Evolutionary conservation across 2,113 vertebrate genomes (phyloP).

Genomic region (Tamias sibiricus): DNA sequence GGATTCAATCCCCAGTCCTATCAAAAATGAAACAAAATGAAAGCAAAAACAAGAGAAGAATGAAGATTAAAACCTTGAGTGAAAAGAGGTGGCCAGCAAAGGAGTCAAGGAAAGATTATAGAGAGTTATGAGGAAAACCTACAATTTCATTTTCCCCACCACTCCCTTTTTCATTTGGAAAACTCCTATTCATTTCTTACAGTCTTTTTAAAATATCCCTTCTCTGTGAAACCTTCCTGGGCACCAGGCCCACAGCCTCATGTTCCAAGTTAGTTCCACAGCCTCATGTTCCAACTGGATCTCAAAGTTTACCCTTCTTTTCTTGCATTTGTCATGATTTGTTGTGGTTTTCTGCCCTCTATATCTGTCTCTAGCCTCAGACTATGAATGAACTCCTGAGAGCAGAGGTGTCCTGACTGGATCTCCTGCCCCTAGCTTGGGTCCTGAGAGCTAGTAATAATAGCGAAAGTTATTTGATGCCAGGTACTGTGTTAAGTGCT

Average conservation of each 20-base stretch:
- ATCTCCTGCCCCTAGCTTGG: background rate
- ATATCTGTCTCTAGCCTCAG: background rate
- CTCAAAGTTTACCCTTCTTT: background rate
- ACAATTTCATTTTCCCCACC: background rate
- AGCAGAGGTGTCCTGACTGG: background rate
- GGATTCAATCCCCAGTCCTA: too few relatives aligned
- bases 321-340: background rate
- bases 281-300: background rate
- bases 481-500: background rate
- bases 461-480: background rate
- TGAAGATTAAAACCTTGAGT: background rate
- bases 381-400: background rate
- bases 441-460: background rate
- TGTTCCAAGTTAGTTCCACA: background rate
- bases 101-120: background rate
- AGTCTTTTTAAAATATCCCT: background rate
- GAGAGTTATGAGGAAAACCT: background rate
- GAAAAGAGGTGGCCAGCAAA: background rate
- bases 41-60: background rate
- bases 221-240: background rate
- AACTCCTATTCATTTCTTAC: background rate
- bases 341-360: background rate
- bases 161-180: background rate
- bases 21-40: background rate
- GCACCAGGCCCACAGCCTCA: background rate